Conservation (phyloP, 1,140 invertebrate genomes). For the Drosophila biarmipes region DNA sequence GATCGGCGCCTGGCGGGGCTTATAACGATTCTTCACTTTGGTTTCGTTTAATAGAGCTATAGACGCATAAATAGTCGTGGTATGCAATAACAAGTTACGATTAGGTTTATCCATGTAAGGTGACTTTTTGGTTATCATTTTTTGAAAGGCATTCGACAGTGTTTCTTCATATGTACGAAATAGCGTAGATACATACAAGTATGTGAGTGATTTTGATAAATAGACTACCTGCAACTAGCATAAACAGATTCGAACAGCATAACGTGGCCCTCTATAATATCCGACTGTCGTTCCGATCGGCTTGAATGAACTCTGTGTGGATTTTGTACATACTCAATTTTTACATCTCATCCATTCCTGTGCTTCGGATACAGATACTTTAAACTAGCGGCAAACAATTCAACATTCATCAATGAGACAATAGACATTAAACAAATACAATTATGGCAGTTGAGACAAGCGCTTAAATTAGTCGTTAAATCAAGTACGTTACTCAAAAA, state of each 20-base stretch:
- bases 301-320: conserved; percentile 8
- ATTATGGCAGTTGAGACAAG: conserved; percentile 73
- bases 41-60: conserved; percentile 54
- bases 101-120: conserved; percentile 41
- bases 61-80: conserved; percentile 58
- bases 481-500: conserved; percentile 22
- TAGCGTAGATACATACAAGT: conserved; percentile 43
- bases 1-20: conserved; percentile 6
- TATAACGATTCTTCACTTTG: conserved; percentile 38
- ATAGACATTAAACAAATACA: conserved; percentile 60
- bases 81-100: conserved; percentile 77
- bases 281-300: conserved; percentile 17
- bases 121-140: conserved; percentile 57
- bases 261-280: conserved; percentile 49
- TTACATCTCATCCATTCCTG: conserved; percentile 20
- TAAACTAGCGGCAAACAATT: conserved; percentile 49
- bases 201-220: conserved; percentile 39
- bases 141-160: conserved; percentile 76
- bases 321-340: conserved; percentile 57
- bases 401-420: conserved; percentile 43
- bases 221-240: conserved; percentile 56
- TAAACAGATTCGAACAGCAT: conserved; percentile 66
- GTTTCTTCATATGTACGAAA: conserved; percentile 52
- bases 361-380: conserved; percentile 24
- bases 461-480: conserved; percentile 62